Evolutionary conservation across 1,140 invertebrate genomes (phyloP).

Genomic region (Trypoxylus dichotomus): DNA sequence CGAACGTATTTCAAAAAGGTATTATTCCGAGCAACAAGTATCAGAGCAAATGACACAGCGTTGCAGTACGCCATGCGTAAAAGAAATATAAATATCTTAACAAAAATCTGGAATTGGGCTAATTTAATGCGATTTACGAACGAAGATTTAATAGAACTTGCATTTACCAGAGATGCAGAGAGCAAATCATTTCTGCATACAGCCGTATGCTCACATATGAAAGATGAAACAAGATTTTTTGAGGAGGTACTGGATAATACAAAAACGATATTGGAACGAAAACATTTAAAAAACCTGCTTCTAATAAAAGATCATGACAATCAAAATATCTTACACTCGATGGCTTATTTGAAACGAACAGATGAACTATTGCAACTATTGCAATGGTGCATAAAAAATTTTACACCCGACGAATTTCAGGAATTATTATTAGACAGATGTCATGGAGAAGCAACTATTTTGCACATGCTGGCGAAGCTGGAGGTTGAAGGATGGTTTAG

Average conservation of each 20-base stretch:
- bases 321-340: neutral
- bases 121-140: too few species aligned
- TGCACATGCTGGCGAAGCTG: neutral
- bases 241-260: neutral
- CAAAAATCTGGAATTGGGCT: neutral
- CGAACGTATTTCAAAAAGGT: neutral
- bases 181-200: neutral
- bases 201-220: neutral
- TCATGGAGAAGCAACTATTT: neutral
- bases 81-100: neutral
- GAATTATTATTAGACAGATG: neutral
- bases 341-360: neutral
- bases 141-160: neutral
- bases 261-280: neutral
- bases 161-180: neutral
- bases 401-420: neutral
- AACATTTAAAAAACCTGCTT: neutral
- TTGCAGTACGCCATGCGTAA: neutral
- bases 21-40: neutral
- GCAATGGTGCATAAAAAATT: neutral
- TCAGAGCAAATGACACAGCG: neutral
- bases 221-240: neutral
- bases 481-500: neutral
- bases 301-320: neutral
- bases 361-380: neutral